phyloP scores from a whole-genome alignment of 2,888 invertebrate genomes.

The Ormia ochracea region DNA sequence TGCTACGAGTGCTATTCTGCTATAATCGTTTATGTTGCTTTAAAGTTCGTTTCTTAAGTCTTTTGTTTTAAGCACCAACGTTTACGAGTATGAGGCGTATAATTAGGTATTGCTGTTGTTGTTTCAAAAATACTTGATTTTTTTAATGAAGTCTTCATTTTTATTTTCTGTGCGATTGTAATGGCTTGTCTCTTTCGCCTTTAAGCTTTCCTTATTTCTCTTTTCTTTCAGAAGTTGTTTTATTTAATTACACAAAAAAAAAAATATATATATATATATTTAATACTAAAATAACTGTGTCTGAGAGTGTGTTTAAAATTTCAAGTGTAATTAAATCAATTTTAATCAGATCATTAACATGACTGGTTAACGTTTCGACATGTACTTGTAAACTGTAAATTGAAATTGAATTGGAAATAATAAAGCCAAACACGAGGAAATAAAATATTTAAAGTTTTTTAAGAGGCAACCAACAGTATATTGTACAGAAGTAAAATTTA shows the following conservation, averaged over 20 bases:
- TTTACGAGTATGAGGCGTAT: conserved; percentile 33
- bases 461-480: background rate
- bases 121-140: conserved; percentile 7
- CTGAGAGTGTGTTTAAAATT: background rate
- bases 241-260: conserved; percentile 39
- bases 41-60: conserved; percentile 30
- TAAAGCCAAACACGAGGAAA: background rate
- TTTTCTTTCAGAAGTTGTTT: background rate
- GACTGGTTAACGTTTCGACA: background rate
- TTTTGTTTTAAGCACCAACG: conserved; percentile 22
- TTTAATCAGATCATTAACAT: conserved; percentile 34
- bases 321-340: conserved; percentile 35
- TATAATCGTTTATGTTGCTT: background rate
- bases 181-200: conserved; percentile 13
- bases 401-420: background rate
- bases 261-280: conserved; percentile 16
- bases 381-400: background rate
- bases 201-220: background rate
- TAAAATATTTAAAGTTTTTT: background rate
- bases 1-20: background rate
- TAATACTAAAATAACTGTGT: conserved; percentile 13
- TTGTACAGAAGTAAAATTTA: background rate
- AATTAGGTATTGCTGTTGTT: conserved; percentile 30
- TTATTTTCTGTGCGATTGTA: conserved; percentile 21
- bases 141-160: conserved; percentile 55